Evolutionary conservation across 1,140 invertebrate species (phyloP), one percentile per base, ranked within the genome.

Genomic region (Doryteuthis pealeii): DNA sequence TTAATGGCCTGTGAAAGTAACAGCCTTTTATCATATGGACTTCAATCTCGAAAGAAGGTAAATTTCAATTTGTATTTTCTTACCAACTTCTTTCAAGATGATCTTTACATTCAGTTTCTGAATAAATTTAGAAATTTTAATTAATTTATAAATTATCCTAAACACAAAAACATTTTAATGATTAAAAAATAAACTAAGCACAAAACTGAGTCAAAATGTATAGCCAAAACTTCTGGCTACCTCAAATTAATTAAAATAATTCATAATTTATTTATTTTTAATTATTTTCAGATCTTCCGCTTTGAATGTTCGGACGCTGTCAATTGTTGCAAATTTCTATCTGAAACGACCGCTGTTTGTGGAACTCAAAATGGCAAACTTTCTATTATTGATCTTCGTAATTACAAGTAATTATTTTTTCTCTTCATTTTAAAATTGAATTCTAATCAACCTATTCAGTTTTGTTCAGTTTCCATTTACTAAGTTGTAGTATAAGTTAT

Each of bases 1-100:
- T 73, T 92, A 0, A 79, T 91, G 28, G 92, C 91, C 2, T 91
- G 90, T 88, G 92, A 93, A 87, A 91, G 89, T 86, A 90, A 90
- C 5, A 81, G 80, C 33, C 83, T 93, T n/a, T 84, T 90, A 66
- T 90, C 90, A 69, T 86, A 90, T 71, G 90, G 90, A 77, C 84
- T 93, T 3, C 89, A 89, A n/a, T 90, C 86, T 76, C 87, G 91
- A 77, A 84, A 90, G 80, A 86, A 85, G 83, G 88, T 88, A 22
- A n/a, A 6, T 62, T 62, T 62, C 5, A 5, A 6, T 62, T 6
- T 62, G 0, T 62, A 2, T 62, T 62, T 62, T 62, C 26, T 15
- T n/a, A 18, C n/a, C n/a, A n/a, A n/a, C n/a, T n/a, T n/a, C n/a
- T n/a, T n/a, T n/a, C n/a, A n/a, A n/a, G n/a, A n/a, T n/a, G 18